Conservation (phyloP, 1,140 invertebrate genomes). For the Leptinotarsa texana region DNA sequence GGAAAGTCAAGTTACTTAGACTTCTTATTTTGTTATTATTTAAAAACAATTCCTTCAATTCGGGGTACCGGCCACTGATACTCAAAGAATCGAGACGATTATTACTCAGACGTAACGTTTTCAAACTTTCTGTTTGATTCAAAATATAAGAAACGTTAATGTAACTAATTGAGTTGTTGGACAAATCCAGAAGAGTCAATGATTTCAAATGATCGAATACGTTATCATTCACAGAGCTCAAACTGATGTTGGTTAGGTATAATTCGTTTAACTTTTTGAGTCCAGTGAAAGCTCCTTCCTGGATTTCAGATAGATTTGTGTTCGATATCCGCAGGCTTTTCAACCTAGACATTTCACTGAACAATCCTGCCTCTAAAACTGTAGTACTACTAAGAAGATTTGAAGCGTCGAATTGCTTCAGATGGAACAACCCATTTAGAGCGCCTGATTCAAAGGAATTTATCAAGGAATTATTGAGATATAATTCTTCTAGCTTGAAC, state of each 20-base stretch:
- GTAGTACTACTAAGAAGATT: background rate
- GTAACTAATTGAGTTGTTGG: background rate
- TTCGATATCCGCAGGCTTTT: conserved; percentile 1
- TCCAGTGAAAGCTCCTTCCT: background rate
- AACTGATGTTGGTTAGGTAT: background rate
- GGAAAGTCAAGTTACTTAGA: background rate
- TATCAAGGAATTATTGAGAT: background rate
- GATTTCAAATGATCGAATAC: background rate
- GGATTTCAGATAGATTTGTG: background rate
- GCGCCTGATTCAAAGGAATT: background rate
- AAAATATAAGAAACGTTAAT: background rate
- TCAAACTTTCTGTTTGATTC: background rate
- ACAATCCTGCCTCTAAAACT: background rate
- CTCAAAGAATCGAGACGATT: background rate
- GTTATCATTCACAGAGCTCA: background rate
- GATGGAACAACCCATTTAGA: conserved; percentile 11
- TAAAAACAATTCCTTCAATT: background rate
- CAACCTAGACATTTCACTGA: background rate
- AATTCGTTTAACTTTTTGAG: background rate
- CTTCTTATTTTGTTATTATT: background rate
- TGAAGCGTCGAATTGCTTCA: conserved; percentile 2
- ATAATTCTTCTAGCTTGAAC: background rate
- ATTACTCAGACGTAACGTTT: background rate
- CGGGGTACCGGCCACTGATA: background rate
- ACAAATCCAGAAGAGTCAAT: background rate